Base-by-base conservation (phyloP, 2,888 invertebrate genomes). In the Cryptus armator region DNA sequence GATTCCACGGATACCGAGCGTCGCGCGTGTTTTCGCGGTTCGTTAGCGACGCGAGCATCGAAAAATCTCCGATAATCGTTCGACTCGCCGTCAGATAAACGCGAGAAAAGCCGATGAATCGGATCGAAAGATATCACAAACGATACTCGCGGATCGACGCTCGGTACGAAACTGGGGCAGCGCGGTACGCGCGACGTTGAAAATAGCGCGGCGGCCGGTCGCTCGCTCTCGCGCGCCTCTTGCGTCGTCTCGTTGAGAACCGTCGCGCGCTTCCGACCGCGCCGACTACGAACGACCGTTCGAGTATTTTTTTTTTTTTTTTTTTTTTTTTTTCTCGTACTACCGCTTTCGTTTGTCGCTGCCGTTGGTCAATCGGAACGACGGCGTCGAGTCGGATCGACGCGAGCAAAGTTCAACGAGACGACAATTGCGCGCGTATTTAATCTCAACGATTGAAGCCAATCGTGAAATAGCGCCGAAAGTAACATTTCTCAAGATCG, bases 101-200 rank as follows among this genome's bases (percentile, higher is more conserved):
- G 12, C 51, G 51, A 3, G 43, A 77, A 16, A 10, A 12, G 12
- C n/a, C n/a, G n/a, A 51, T 29, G 12, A 5, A 51, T 19, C 48
- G 37, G 29, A 10, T 46, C 44, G 37, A 1, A 16, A 2, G 14
- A n/a, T 12, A 72, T 16, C 5, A 10, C 14, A 24, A 29, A 59
- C 71, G 81, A 84, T 24, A 85, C 87, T 84, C 90, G 85, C 88
- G 87, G 77, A 62, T 85, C 87, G 90, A 89, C 90, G 90, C 88
- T 91, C 91, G 90, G 85, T 83, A 87, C 89, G 90, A 91, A 93
- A 92, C 92, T 93, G 92, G 93, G 92, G 91, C 92, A 92, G 89
- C 84, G 77, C 29, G 67, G 72, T 62, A 72, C 85, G 86, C 88
- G 89, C 89, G 89, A 81, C 87, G 91, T 89, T 92, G 88, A 89